Base-by-base conservation (phyloP, 1,140 invertebrate genomes). In the Temnothorax curvispinosus region DNA sequence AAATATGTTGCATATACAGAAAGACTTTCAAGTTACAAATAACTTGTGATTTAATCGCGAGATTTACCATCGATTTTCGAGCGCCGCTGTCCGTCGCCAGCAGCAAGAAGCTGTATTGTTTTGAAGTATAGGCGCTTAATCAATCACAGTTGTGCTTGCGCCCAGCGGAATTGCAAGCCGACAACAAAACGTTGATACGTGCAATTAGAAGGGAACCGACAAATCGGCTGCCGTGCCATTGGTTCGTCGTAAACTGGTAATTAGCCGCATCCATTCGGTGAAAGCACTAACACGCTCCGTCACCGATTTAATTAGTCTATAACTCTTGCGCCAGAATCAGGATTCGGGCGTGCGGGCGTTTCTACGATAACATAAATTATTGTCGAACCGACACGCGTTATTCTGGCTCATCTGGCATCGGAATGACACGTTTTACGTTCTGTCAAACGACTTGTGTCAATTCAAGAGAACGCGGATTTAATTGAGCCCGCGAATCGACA, bases 251-350 rank as follows among this genome's bases (percentile, higher is more conserved):
- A 92, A 92, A 92, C 90, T 86, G 90, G 84, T 88, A 92, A 92
- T 92, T 88, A 90, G 90, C 89, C 87, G 74, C 67, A 85, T 76
- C 67, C 58, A 75, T 67, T 87, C 88, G 80, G 85, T 89, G 90
- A 90, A 91, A 90, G 91, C 88, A 76, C 85, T 90, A 90, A 91
- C 82, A 91, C 91, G 87, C 81, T 87, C 87, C 75, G 88, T 91
- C 90, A 91, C 85, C 87, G 91, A 92, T 91, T 91, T 92, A 92
- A 92, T 92, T 90, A 92, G 87, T 92, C 90, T 91, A 91, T 91
- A 91, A 92, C 87, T 91, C 88, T 80, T 86, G 71, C 71, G 52
- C 52, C 27, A n/a, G 47, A 38, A 88, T 90, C 77, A 75, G 76
- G 72, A 74, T 47, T 86, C 32, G 56, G 56, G 35, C 21, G 67